Evolutionary conservation across 2,888 invertebrate genomes (phyloP), one percentile per base, ranked within the genome.

Genomic region (Blastobasis adustella): DNA sequence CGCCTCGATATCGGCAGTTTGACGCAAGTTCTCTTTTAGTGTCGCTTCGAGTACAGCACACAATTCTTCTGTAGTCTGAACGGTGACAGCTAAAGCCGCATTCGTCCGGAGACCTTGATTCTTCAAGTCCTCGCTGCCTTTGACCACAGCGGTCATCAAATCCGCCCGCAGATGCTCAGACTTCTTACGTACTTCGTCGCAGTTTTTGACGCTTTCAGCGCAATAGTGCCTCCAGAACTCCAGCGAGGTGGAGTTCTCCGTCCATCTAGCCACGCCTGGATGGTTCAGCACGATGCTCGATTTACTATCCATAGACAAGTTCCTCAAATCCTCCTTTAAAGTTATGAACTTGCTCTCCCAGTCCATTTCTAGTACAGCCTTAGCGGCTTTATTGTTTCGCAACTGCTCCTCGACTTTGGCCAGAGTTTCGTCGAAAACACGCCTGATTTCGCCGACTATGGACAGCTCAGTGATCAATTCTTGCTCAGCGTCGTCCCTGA

Each of bases 311-410:
- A 96, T 80, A 1, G 90, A 89, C 6, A 91, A 84, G 70, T 93
- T 94, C 2, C 82, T 71, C 0, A 91, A 88, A 61, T 97, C 97
- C 9, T 94, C 86, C 59, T 92, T 92, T 62, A 94, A 91, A 0
- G 94, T 88, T 46, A 93, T 90, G 67, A 91, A 91, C 80, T 98
- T 98, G 72, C 97, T 96, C 60, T 96, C 94, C 96, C 96, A 97
- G 73, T 97, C 97, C 60, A 91, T 91, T 79, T 98, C 97, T 54
- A 97, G 82, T 36, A 93, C 90, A 45, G 92, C 88, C 71, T 97
- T 96, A 0, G 94, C 93, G 5, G 94, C 92, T 68, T 92, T 93
- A 67, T 96, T 93, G 63, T 92, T 91, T n/a, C 88, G 69, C 71
- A 94, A 89, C 73, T 95, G 94, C 38, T 84, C 77, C 58, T 94